Evolutionary conservation across 2,888 invertebrate genomes (phyloP), one percentile per base, ranked within the genome.

Genomic region (Plagodis dolabraria): DNA sequence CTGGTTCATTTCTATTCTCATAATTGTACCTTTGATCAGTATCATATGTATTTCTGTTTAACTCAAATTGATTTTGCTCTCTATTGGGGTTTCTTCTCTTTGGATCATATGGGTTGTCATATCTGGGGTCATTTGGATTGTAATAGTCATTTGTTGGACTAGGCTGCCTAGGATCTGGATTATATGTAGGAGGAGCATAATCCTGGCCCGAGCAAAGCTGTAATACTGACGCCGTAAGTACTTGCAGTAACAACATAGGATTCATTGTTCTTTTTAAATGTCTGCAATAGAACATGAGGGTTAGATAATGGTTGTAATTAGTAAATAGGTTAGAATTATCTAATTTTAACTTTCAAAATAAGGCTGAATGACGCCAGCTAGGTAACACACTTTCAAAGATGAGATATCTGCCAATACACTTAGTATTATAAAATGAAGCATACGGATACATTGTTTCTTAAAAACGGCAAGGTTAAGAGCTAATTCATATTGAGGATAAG

Each of bases 71-170:
- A 52, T 80, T 83, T 11, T 73, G 75, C 57, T 60, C 59, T n/a
- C 33, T 58, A 11, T 8, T 63, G 33, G 64, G 64, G 33, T 61
- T 63, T 56, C 80, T 81, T 54, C 72, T 75, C 51, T 77, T 85
- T n/a, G 85, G 84, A 62, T 90, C 89, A 73, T 87, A 89, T 0
- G 89, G 85, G 59, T 89, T 89, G 51, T 90, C 89, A 71, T 87
- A 88, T 71, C 71, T 82, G 10, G 85, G 84, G 42, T 88, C 85
- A 51, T 62, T 72, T 0, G 71, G 57, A 52, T 70, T 79, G 50
- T 70, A 68, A 67, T 89, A 90, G 63, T 89, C 87, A 69, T 85
- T 90, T 55, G 89, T 89, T 0, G 89, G 83, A 64, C 75, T 84
- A n/a, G 80, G 76, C 59, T 80, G 79, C 58, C 68, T 81, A 5